phyloP scores from a whole-genome alignment of 2,797 vertebrate genomes.

The Garrulus glandarius region DNA sequence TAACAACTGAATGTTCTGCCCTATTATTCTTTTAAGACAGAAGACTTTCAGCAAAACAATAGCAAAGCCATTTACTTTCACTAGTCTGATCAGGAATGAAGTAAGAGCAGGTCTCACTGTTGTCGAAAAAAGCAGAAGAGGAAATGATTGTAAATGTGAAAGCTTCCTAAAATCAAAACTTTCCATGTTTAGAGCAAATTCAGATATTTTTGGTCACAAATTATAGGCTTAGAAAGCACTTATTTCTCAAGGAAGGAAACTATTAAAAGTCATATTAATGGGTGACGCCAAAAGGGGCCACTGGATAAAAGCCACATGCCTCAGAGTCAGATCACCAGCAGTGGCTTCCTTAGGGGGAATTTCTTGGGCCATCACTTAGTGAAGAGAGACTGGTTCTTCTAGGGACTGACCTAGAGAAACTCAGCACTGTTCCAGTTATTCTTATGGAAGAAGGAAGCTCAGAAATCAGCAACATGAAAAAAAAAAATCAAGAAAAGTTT shows the following conservation, averaged over 20 bases:
- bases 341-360: accelerated
- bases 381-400: neutral
- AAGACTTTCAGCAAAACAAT: neutral
- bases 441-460: neutral
- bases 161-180: neutral
- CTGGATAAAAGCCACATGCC: neutral
- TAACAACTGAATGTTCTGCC: neutral
- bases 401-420: neutral
- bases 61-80: neutral
- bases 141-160: neutral
- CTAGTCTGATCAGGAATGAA: neutral
- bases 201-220: neutral
- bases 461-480: neutral
- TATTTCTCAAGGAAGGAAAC: neutral
- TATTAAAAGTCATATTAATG: neutral
- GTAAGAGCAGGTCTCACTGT: neutral
- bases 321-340: neutral
- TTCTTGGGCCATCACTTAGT: neutral
- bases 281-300: neutral
- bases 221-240: neutral
- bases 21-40: neutral
- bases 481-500: neutral
- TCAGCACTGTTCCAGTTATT: neutral
- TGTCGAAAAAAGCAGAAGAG: neutral
- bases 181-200: neutral